phyloP scores from a whole-genome alignment of 2,888 invertebrate species.

The Dugesia japonica region DNA sequence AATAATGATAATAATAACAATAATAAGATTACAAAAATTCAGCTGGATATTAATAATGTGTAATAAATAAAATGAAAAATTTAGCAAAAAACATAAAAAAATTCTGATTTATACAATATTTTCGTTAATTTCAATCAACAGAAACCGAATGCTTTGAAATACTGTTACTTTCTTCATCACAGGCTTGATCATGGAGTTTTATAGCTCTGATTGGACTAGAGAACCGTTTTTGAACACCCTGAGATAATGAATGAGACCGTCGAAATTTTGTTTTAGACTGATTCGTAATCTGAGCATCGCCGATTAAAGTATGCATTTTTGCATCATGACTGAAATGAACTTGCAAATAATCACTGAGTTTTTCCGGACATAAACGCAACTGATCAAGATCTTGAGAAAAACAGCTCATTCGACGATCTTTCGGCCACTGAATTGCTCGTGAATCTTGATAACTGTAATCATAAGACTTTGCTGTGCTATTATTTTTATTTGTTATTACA shows the following conservation, averaged over 20 bases:
- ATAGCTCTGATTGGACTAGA: not conserved
- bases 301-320: not conserved
- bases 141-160: not conserved
- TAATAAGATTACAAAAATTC: no score
- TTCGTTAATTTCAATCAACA: not conserved
- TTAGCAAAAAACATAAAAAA: not conserved
- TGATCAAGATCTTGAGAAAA: not conserved
- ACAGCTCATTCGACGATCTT: not conserved
- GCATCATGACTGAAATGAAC: constrained; percentile 5
- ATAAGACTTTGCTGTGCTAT: not conserved
- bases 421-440: not conserved
- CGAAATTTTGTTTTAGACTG: not conserved
- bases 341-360: constrained; percentile 1
- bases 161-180: not conserved
- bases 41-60: not conserved
- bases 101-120: not conserved
- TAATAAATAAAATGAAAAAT: not conserved
- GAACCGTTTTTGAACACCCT: not conserved
- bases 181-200: not conserved
- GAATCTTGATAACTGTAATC: not conserved
- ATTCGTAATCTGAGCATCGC: not conserved
- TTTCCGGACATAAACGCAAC: not conserved
- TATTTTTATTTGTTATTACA: not conserved
- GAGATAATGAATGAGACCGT: not conserved
- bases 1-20: not conserved